These are phyloP conservation scores for Crocallis elinguaria DNA, from an alignment of 2,888 invertebrate genomes.

Conservation along the genomic window DNA sequence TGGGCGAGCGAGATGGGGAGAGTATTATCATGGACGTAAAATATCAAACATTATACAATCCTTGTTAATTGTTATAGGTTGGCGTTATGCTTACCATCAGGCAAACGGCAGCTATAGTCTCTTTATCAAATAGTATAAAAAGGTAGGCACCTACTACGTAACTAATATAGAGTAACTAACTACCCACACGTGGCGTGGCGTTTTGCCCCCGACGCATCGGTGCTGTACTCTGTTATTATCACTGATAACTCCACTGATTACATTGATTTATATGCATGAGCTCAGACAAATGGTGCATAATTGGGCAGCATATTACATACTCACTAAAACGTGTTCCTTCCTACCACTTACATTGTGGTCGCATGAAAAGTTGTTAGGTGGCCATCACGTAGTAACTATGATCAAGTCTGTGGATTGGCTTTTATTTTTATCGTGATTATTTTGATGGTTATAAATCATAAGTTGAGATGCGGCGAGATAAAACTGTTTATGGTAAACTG, in stretches of 20 bases:
- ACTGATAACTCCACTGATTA: constrained; percentile 56
- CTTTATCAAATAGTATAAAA: too few relatives aligned
- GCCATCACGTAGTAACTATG: neutral
- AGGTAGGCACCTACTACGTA: neutral
- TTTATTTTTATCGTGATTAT: constrained; percentile 15
- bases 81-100: too few relatives aligned
- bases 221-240: constrained; percentile 61
- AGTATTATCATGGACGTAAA: too few relatives aligned
- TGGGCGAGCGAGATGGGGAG: too few relatives aligned
- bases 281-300: constrained; percentile 73
- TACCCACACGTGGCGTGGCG: constrained; percentile 5
- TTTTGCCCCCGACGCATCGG: constrained; percentile 10
- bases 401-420: neutral
- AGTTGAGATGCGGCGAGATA: constrained; percentile 35
- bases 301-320: constrained; percentile 53
- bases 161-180: neutral
- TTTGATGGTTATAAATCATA: constrained; percentile 23
- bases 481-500: constrained; percentile 42
- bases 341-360: too few relatives aligned
- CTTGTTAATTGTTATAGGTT: too few relatives aligned
- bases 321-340: neutral
- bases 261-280: constrained; percentile 79
- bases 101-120: too few relatives aligned
- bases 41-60: too few relatives aligned
- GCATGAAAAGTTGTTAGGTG: too few relatives aligned